Percentiles rank a stretch among this genome's conserved stretches.
Evolutionary conservation across 2,113 vertebrate species (phyloP).

Genomic region (Corythornis cristatus): DNA sequence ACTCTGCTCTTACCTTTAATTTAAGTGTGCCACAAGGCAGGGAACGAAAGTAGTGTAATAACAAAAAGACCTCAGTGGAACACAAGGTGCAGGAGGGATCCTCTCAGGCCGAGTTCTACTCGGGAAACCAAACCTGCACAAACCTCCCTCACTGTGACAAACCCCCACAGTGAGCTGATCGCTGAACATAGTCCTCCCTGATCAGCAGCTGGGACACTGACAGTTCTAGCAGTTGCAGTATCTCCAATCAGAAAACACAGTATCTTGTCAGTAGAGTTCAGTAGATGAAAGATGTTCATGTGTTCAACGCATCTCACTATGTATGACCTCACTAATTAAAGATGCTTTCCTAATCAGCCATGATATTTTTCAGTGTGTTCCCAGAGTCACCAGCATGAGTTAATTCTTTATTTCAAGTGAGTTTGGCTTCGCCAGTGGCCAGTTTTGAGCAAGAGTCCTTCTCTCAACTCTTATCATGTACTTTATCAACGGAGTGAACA

Average conservation of each 20-base stretch:
- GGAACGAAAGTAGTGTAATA: slow-evolving; percentile 3
- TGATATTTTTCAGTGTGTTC: not conserved
- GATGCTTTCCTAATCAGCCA: not conserved
- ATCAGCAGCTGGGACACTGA: not conserved
- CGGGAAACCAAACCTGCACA: accelerated
- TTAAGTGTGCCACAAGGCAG: slow-evolving; percentile 2
- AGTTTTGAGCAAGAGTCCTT: not conserved
- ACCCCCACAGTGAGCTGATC: not conserved
- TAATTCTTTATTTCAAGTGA: not conserved
- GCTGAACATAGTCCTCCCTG: not conserved
- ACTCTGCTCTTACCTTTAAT: slow-evolving; percentile 28
- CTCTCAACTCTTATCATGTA: accelerated
- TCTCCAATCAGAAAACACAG: not conserved
- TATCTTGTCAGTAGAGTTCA: not conserved
- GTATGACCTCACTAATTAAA: not conserved
- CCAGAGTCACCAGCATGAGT: not conserved
- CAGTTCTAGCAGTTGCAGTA: not conserved
- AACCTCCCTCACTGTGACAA: not conserved
- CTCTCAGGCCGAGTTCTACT: not conserved
- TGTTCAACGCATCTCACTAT: accelerated
- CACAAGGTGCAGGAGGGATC: not conserved
- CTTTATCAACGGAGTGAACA: accelerated
- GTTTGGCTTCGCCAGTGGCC: not conserved
- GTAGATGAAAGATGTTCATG: not conserved
- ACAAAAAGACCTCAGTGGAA: not conserved